Base-by-base conservation (phyloP, 2,113 vertebrate genomes). In the Gasterosteus aculeatus region DNA sequence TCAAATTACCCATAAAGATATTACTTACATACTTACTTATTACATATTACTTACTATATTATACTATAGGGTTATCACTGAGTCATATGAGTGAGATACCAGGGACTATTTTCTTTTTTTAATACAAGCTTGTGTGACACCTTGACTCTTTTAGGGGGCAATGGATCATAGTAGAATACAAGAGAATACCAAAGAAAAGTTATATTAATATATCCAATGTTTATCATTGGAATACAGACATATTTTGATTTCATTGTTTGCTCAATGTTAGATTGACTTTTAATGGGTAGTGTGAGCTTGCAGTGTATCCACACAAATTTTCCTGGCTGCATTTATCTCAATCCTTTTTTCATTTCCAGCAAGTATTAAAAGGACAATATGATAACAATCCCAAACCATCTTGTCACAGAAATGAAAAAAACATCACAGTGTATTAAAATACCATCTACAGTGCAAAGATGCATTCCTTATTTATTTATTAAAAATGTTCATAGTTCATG, bases 371-470 rank as follows among this genome's bases (percentile, higher is more conserved):
- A 61, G 29, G 63, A 41, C 39, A 58, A n/a, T 46, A 15, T 7
- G 14, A 44, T 42, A 29, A 54, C 33, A 39, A 39, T 62, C 11
- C 19, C 44, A 58, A 51, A 49, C 10, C 41, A 59, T 44, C 42
- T 41, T 59, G 51, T 46, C 51, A 42, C 19, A 26, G 58, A 38
- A 14, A 57, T 63, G 63, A 35, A 70, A 61, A 6, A 6, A 42
- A 26, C 35, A 33, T 54, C 59, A 65, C n/a, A n/a, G 58, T 49
- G 15, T 51, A 42, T 60, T 51, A 61, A 51, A 68, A 60, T 60
- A 42, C 65, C 59, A 65, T 58, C 59, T 59, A 19, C 9, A 53
- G 3, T n/a, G 6, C 44, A 65, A 63, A 49, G 9, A 63, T 26
- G 19, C 39, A 61, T 2, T 47, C 5, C n/a, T 66, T 67, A 60